Percentiles rank a stretch among this genome's conserved stretches.
Conservation (phyloP, 2,797 vertebrate species). For the Scarus forsteni region DNA sequence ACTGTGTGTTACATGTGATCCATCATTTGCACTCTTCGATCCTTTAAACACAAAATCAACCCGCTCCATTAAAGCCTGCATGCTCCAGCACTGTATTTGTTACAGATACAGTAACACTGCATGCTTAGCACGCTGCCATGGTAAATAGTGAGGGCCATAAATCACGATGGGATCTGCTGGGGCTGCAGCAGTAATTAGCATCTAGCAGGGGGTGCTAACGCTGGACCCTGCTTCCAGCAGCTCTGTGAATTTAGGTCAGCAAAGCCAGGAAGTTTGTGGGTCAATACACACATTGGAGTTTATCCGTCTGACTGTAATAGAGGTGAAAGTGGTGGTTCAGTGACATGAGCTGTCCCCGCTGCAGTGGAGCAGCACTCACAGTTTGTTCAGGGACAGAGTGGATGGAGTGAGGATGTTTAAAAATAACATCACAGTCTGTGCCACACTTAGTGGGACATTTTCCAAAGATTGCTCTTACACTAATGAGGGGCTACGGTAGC, state of each 20-base stretch:
- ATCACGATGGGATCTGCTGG: constrained; percentile 62
- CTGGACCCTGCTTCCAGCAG: constrained; percentile 47
- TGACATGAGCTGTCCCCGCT: constrained; percentile 41
- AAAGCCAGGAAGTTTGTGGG: constrained; percentile 67
- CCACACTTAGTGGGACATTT: constrained; percentile 16
- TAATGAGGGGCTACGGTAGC: constrained; percentile 12
- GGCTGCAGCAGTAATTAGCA: constrained; percentile 76
- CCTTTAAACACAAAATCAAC: constrained; percentile 40
- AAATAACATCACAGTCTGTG: constrained; percentile 40
- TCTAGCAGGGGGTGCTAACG: constrained; percentile 47
- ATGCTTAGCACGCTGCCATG: constrained; percentile 48
- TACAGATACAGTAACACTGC: constrained; percentile 29
- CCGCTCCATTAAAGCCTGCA: constrained; percentile 19
- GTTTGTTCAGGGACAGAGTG: constrained; percentile 15
- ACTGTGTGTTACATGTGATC: constrained; percentile 1
- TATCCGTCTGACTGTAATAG: constrained; percentile 59
- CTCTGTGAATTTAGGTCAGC: constrained; percentile 77
- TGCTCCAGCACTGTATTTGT: constrained; percentile 30
- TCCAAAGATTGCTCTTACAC: constrained; percentile 18
- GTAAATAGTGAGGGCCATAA: constrained; percentile 68
- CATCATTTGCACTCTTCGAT: constrained; percentile 38
- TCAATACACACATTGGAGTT: constrained; percentile 68
- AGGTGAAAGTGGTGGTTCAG: constrained; percentile 64
- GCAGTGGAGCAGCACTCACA: constrained; percentile 24
- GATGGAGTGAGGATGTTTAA: constrained; percentile 27